Evolutionary conservation across 1,140 invertebrate genomes (phyloP), one percentile per base, ranked within the genome.

Genomic region (Chionoecetes opilio): DNA sequence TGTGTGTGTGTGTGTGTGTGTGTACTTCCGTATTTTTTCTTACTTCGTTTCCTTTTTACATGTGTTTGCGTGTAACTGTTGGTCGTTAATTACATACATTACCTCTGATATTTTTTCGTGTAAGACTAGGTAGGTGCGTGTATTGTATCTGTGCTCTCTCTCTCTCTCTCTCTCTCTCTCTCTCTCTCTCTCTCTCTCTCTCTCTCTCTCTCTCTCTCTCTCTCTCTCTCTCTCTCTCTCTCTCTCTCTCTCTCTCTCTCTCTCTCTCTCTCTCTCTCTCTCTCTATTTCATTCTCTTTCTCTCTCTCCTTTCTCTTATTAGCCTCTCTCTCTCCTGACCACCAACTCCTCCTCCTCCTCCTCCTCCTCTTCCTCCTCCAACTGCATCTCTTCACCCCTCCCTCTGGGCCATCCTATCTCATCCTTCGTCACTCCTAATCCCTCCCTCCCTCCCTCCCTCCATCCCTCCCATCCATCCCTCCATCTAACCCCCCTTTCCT

Each of bases 81-180:
- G 63, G 21, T 75, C 11, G 63, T 75, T 75, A 75, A 75, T 75
- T 75, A 75, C n/a, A 75, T n/a, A 75, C 26, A 75, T n/a, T 17
- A 75, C 63, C 21, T 8, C n/a, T 26, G 21, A 75, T 26, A n/a
- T n/a, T 75, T 75, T 75, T n/a, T 75, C 63, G 21, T 9, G 46
- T 17, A 53, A 53, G 46, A 53, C 21, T 53, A 9, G 11, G 46
- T 17, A 53, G 11, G 46, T 53, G 21, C 21, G 46, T 53, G 46
- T 53, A 17, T 53, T 14, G 11, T 53, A 17, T 9, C 1, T 26
- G 0, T 26, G 26, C 63, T 75, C 63, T 75, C 63, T 75, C 63
- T 75, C 63, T 75, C 63, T 75, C 63, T 75, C 63, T 75, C 63
- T 75, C 63, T n/a, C 63, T 75, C 63, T n/a, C n/a, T n/a, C 63